Percentiles rank a stretch among this genome's conserved stretches.
Evolutionary conservation across 2,113 vertebrate genomes (phyloP).

Genomic region (Myrmecophaga tridactyla): DNA sequence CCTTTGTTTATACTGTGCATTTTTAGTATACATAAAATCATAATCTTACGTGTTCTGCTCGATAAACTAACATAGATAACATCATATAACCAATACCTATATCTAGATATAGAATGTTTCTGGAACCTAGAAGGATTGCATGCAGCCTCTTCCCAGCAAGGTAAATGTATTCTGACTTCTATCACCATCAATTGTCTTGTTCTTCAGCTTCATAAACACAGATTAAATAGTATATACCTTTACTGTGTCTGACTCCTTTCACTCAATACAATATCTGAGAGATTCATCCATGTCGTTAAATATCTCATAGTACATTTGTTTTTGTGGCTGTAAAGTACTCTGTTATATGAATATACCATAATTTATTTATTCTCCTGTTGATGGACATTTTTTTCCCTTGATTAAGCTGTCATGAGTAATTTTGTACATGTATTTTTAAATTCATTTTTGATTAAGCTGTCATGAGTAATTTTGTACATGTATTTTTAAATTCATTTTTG

Average conservation of each 20-base stretch:
- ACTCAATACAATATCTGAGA: background rate
- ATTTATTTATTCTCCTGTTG: background rate
- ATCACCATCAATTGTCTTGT: background rate
- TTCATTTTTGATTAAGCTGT: background rate
- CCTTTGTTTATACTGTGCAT: no score
- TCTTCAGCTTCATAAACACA: background rate
- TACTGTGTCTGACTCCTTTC: background rate
- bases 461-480: background rate
- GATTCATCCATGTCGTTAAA: background rate
- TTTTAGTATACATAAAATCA: background rate
- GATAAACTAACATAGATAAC: background rate
- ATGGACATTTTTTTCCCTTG: background rate
- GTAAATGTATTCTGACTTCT: background rate
- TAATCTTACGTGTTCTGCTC: background rate
- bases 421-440: slow-evolving; percentile 1
- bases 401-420: background rate
- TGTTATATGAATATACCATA: background rate
- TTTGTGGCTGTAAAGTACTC: background rate
- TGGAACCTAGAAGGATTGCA: background rate
- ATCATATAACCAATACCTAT: background rate
- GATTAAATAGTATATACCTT: background rate
- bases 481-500: background rate
- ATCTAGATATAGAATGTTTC: background rate
- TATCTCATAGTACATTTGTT: background rate
- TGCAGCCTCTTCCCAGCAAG: background rate